Percentiles rank a stretch among this genome's conserved stretches.
phyloP scores from a whole-genome alignment of 2,888 invertebrate genomes.

The Oxyscelio sp. region DNA sequence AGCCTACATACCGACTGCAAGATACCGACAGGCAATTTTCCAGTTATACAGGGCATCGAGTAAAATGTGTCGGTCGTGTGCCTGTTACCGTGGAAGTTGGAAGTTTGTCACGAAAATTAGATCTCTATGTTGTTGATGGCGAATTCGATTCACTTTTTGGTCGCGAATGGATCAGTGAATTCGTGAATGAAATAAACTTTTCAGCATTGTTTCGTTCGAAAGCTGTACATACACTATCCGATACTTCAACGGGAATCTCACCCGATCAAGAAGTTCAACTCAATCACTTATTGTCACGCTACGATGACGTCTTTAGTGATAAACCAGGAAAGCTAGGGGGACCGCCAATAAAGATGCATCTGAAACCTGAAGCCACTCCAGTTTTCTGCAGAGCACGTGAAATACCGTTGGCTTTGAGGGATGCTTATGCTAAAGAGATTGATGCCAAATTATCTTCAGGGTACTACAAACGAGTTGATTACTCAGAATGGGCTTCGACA shows the following conservation, averaged over 20 bases:
- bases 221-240: not conserved
- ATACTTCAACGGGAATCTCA: not conserved
- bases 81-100: conserved; percentile 4
- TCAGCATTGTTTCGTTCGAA: not conserved
- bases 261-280: conserved; percentile 2
- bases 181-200: conserved; percentile 39
- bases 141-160: conserved; percentile 47
- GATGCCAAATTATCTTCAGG: conserved; percentile 30
- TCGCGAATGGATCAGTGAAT: conserved; percentile 49
- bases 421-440: conserved; percentile 15
- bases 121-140: conserved; percentile 44
- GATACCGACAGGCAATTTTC: not conserved
- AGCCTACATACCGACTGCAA: not conserved
- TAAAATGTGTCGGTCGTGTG: conserved; percentile 34
- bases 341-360: conserved; percentile 25
- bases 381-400: conserved; percentile 37
- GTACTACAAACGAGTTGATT: conserved; percentile 20
- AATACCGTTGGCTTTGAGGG: conserved; percentile 26
- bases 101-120: not conserved
- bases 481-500: conserved; percentile 48
- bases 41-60: not conserved
- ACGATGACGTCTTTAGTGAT: conserved; percentile 41
- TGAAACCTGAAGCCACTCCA: conserved; percentile 36
- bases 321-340: conserved; percentile 40
- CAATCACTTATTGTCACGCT: not conserved